Percentiles rank a stretch among this genome's conserved stretches.
phyloP scores from a whole-genome alignment of 2,113 vertebrate genomes.

The Psettodes erumei region DNA sequence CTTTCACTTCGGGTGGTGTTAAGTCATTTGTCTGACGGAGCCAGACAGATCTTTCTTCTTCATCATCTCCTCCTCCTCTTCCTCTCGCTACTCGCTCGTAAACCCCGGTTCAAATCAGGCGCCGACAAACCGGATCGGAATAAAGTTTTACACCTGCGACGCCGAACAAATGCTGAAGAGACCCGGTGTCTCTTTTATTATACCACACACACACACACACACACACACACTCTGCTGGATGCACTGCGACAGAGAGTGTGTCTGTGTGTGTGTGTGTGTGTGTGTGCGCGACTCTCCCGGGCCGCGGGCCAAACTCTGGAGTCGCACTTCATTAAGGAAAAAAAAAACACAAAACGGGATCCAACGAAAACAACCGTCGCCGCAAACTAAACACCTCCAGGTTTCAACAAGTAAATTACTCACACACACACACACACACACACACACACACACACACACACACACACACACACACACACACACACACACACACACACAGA shows the following conservation, averaged over 20 bases:
- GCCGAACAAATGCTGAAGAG: background rate
- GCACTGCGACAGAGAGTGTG: background rate
- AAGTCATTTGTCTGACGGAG: slow-evolving; percentile 4
- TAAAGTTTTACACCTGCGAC: too few species aligned
- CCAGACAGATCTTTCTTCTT: background rate
- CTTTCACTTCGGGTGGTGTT: background rate
- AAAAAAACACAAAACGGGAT: slow-evolving; percentile 1
- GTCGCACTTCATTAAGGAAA: slow-evolving; percentile 35
- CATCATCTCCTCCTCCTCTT: background rate
- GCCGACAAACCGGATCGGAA: background rate
- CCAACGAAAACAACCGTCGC: slow-evolving; percentile 22
- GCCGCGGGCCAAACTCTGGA: slow-evolving; percentile 41
- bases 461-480: background rate
- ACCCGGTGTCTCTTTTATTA: background rate
- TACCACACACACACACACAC: too few species aligned
- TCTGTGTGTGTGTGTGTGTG: too few species aligned
- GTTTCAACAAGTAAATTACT: slow-evolving; percentile 25
- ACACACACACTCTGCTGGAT: too few species aligned
- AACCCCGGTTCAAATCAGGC: background rate
- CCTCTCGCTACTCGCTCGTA: background rate
- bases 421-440: background rate
- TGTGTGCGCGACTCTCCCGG: too few species aligned
- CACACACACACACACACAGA: background rate
- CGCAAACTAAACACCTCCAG: slow-evolving; percentile 13
- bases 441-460: background rate